Evolutionary conservation across 2,113 vertebrate species (phyloP), one percentile per base, ranked within the genome.

Genomic region (Oncorhynchus keta): DNA sequence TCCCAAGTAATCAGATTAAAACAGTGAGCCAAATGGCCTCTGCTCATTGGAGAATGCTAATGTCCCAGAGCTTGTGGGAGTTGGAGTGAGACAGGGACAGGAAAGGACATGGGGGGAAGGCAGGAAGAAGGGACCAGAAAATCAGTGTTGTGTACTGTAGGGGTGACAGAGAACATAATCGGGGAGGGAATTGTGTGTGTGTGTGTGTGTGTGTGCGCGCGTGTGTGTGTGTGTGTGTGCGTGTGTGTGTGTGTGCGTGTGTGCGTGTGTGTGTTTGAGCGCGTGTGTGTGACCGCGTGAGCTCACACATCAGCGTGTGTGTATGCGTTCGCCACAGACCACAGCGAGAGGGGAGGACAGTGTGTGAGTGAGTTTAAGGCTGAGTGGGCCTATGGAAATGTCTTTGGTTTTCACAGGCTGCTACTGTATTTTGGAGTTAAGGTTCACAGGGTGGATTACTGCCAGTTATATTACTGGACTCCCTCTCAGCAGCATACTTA

Each of bases 21-120:
- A 57, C 81, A 83, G 84, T 81, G 84, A 88, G 85, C 89, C 86
- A 92, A 92, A 91, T 90, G 89, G 90, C 89, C 89, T 73, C 86
- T 69, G 82, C 90, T 90, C 83, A 89, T 87, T 87, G 82, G 81
- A 83, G 87, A 90, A 92, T 92, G 86, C 88, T 90, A 92, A 92
- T 92, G 91, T 86, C 85, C 77, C 78, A 78, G 83, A 89, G 90
- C 87, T 87, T 89, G 87, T 82, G 84, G 80, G 77, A 75, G 76
- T 88, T 89, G 86, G 66, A 68, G 66, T 88, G 87, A 88, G 89
- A 88, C 89, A 84, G 75, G 85, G 78, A 82, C 77, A 72, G 77
- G 16, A 45, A 24, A 20, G n/a, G 14, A 59, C 51, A 45, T 45
- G 14, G 24, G 72, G 70, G 20, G 20, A 39, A 67, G 22, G 9